Percentiles rank a stretch among this genome's conserved stretches.
phyloP scores from a whole-genome alignment of 2,797 vertebrate species.

The Brachymystax lenok region DNA sequence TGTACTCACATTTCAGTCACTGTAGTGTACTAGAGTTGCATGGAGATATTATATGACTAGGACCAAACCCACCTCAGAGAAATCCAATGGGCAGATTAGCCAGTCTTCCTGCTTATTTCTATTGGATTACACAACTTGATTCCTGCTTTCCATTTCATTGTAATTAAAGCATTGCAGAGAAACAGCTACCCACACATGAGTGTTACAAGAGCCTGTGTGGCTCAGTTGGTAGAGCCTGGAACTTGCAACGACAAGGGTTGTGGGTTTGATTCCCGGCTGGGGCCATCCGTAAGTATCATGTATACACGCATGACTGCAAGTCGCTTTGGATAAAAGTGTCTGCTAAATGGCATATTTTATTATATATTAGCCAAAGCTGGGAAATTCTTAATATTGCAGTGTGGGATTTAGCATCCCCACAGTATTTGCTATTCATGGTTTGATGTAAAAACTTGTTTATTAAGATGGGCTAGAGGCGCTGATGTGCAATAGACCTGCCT shows the following conservation, averaged over 20 bases:
- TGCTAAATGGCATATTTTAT: too few species aligned
- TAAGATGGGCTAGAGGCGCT: conserved; percentile 97
- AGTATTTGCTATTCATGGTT: conserved; percentile 99
- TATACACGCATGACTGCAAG: too few species aligned
- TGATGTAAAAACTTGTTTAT: conserved; percentile 99
- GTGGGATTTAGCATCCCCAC: conserved; percentile 95
- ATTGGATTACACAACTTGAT: conserved; percentile 84
- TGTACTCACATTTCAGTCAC: conserved; percentile 78
- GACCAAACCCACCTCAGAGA: conserved; percentile 80
- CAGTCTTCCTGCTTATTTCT: conserved; percentile 87
- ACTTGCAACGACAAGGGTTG: too few species aligned
- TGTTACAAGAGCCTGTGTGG: conserved; percentile 63
- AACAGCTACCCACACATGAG: conserved; percentile 93
- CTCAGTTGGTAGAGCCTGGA: too few species aligned
- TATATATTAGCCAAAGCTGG: conserved; percentile 93
- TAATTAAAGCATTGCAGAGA: conserved; percentile 91
- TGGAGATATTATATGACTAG: conserved; percentile 83
- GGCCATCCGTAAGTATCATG: too few species aligned
- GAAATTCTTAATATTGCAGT: conserved; percentile 95
- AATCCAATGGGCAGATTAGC: conserved; percentile 88
- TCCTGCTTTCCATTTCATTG: conserved; percentile 92
- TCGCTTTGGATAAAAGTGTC: too few species aligned
- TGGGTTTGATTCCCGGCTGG: too few species aligned
- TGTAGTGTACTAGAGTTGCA: conserved; percentile 82
- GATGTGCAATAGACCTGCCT: conserved; percentile 98